phyloP scores from a whole-genome alignment of 1,140 invertebrate species.

The Drosophila tani region DNA sequence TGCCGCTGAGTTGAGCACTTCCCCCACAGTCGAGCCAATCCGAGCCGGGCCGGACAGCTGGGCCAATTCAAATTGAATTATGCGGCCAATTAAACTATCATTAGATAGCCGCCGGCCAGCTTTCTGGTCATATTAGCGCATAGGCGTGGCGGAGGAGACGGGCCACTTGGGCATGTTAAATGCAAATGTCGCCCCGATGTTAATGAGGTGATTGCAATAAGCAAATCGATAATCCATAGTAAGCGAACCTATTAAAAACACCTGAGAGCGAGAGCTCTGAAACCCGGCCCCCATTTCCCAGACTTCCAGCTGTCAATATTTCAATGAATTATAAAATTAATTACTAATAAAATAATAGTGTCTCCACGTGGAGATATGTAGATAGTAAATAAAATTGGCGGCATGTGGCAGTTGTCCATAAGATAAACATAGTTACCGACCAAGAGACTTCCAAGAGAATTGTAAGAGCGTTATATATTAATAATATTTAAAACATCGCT shows the following conservation, averaged over 20 bases:
- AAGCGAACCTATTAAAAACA: conserved; percentile 10
- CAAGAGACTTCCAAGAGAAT: too few relatives aligned
- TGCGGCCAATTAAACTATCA: conserved; percentile 63
- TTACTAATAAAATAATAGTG: not conserved
- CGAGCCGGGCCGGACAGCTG: conserved; percentile 13
- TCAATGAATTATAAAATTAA: not conserved
- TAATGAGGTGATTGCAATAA: conserved; percentile 60
- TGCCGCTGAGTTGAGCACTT: conserved; percentile 7
- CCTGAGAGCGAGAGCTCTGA: conserved; percentile 6
- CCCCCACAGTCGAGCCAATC: not conserved
- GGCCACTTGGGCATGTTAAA: conserved; percentile 26
- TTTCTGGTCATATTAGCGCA: conserved; percentile 2
- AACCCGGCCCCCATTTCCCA: not conserved
- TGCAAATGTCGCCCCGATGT: conserved; percentile 62
- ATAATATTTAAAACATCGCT: too few relatives aligned
- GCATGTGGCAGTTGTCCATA: too few relatives aligned
- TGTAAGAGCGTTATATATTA: too few relatives aligned
- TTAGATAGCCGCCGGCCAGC: conserved; percentile 37
- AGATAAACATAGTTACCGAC: too few relatives aligned
- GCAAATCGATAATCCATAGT: conserved; percentile 12
- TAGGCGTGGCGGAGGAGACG: conserved; percentile 36
- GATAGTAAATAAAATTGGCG: too few relatives aligned
- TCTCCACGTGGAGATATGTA: too few relatives aligned
- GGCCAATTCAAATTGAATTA: conserved; percentile 35
- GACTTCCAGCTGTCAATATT: not conserved